These are phyloP conservation scores for Trematocara marginatum DNA, from an alignment of 2,113 vertebrate species.

Conservation along the genomic window DNA sequence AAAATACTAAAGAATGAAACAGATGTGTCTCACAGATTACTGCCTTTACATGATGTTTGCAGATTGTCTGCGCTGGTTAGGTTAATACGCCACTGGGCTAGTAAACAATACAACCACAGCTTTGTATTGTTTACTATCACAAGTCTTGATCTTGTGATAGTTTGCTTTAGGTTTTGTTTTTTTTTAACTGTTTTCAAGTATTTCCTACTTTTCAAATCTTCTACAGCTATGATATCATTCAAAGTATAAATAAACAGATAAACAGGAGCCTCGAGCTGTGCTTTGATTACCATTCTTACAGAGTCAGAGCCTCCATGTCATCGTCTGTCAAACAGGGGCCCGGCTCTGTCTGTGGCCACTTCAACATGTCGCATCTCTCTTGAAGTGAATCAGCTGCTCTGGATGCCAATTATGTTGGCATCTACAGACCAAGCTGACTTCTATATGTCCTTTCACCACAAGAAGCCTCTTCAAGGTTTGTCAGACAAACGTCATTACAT, in stretches of 20 bases:
- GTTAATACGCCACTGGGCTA: neutral
- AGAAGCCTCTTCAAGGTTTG: neutral
- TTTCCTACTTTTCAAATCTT: neutral
- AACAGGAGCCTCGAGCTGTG: neutral
- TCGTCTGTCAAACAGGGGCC: neutral
- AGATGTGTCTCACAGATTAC: neutral
- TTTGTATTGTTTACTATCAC: neutral
- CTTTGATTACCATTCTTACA: neutral
- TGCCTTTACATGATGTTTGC: neutral
- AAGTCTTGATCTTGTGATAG: neutral
- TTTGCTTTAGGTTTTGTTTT: neutral
- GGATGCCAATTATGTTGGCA: constrained; percentile 36
- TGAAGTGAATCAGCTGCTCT: constrained; percentile 11
- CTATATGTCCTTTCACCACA: neutral
- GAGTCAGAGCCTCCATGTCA: neutral
- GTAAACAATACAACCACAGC: neutral
- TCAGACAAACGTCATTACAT: neutral
- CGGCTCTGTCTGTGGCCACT: neutral
- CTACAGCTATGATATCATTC: neutral
- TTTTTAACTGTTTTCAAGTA: neutral
- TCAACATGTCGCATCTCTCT: neutral
- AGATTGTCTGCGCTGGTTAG: neutral
- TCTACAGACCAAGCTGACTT: neutral
- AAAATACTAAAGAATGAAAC: neutral
- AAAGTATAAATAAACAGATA: neutral